Percentiles rank a stretch among this genome's conserved stretches.
phyloP scores from a whole-genome alignment of 2,888 invertebrate species.

The Mesopsocus fuscifrons region DNA sequence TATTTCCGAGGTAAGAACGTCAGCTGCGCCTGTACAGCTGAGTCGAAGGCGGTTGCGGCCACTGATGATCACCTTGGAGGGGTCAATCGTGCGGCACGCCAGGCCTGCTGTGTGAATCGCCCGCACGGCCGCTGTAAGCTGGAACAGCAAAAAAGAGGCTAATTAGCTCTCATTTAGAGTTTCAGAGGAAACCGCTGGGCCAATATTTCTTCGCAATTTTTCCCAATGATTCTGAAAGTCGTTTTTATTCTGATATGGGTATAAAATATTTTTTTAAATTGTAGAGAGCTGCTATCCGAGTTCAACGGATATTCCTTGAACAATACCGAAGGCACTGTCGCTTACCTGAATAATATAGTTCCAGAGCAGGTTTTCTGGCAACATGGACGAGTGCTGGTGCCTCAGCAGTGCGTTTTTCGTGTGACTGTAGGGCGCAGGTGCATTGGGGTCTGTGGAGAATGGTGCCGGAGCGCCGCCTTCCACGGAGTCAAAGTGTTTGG shows the following conservation, averaged over 20 bases:
- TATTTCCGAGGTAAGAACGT: conserved; percentile 51
- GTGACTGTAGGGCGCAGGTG: conserved; percentile 60
- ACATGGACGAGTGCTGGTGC: conserved; percentile 41
- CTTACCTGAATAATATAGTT: conserved; percentile 53
- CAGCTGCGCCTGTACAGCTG: conserved; percentile 62
- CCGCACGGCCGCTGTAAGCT: conserved; percentile 81
- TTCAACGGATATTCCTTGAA: too few species aligned
- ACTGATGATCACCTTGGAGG: conserved; percentile 73
- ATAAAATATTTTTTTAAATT: too few species aligned
- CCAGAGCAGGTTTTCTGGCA: conserved; percentile 89
- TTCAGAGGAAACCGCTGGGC: not conserved
- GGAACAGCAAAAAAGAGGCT: conserved; percentile 22
- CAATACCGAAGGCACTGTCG: too few species aligned
- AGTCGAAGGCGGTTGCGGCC: conserved; percentile 56
- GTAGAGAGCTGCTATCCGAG: too few species aligned
- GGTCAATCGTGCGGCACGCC: conserved; percentile 70
- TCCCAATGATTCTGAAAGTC: not conserved
- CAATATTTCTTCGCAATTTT: not conserved
- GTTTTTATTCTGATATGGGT: not conserved
- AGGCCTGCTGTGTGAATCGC: conserved; percentile 68
- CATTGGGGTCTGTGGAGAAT: conserved; percentile 65
- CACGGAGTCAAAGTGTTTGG: conserved; percentile 56
- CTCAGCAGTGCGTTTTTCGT: conserved; percentile 65
- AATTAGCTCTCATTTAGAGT: too few species aligned
- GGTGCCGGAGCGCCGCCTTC: conserved; percentile 36